phyloP scores from a whole-genome alignment of 1,140 invertebrate species.

The Trichoplusia ni region DNA sequence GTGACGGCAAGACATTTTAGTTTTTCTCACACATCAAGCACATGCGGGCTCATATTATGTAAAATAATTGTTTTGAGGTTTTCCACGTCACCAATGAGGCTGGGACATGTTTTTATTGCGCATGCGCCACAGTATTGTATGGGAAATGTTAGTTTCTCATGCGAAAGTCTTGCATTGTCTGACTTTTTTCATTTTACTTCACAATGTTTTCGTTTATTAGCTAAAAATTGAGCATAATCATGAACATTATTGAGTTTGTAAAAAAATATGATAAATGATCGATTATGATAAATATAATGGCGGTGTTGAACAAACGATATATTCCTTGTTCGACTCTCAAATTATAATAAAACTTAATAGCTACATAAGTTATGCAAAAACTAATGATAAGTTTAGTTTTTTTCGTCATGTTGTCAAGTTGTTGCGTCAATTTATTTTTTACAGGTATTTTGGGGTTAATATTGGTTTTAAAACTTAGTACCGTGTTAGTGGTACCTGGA shows the following conservation, averaged over 20 bases:
- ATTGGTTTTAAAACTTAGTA: too few species aligned
- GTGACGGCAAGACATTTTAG: too few species aligned
- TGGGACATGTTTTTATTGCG: constrained; percentile 62
- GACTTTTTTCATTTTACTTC: constrained; percentile 27
- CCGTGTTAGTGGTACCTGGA: too few species aligned
- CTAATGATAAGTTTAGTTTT: too few species aligned
- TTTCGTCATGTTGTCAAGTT: too few species aligned
- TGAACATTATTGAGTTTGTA: not conserved
- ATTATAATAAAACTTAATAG: not conserved
- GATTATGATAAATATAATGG: too few species aligned
- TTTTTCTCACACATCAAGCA: not conserved
- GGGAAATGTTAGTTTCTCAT: constrained; percentile 72
- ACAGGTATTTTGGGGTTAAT: too few species aligned
- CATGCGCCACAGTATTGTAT: constrained; percentile 55
- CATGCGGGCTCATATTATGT: constrained; percentile 67
- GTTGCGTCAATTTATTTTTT: too few species aligned
- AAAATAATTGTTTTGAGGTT: constrained; percentile 68
- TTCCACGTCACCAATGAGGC: constrained; percentile 51
- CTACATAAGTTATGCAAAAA: too few species aligned
- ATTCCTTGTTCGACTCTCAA: too few species aligned
- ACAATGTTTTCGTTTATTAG: constrained; percentile 22
- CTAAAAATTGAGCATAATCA: constrained; percentile 21
- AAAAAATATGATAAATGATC: not conserved
- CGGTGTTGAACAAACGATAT: too few species aligned
- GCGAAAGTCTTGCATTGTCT: constrained; percentile 71